Percentiles rank a stretch among this genome's conserved stretches.
Evolutionary conservation across 2,888 invertebrate genomes (phyloP).

Genomic region (Drosophila testacea): DNA sequence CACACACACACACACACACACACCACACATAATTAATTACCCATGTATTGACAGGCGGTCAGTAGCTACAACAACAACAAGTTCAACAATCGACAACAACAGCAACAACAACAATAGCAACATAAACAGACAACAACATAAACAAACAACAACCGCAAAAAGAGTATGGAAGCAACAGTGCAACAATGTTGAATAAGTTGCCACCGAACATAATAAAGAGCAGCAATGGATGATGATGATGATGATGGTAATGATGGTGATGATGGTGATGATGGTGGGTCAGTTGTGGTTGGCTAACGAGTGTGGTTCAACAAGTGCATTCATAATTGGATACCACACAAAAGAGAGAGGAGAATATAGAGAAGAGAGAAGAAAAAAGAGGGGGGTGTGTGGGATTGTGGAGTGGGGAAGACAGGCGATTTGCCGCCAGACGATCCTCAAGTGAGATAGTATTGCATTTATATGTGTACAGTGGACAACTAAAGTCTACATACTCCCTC

Average conservation of each 20-base stretch:
- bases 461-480: neutral
- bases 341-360: neutral
- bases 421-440: constrained; percentile 35
- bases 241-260: neutral
- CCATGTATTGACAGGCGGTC: constrained; percentile 42
- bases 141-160: no score
- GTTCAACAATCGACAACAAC: neutral
- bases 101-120: neutral
- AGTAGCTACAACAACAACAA: constrained; percentile 27
- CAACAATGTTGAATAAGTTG: constrained; percentile 24
- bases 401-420: neutral
- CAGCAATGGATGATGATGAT: constrained; percentile 7
- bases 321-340: neutral
- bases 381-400: neutral
- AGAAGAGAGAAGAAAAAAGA: neutral
- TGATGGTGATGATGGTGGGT: constrained; percentile 34
- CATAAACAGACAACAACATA: neutral
- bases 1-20: constrained; percentile 24
- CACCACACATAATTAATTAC: constrained; percentile 45
- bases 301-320: constrained; percentile 26
- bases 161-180: constrained; percentile 6
- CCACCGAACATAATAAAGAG: constrained; percentile 29
- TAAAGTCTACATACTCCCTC: no score
- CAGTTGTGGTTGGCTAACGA: constrained; percentile 37
- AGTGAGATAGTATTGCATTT: constrained; percentile 36